phyloP scores from a whole-genome alignment of 2,888 invertebrate species.

The Cephus spinipes region DNA sequence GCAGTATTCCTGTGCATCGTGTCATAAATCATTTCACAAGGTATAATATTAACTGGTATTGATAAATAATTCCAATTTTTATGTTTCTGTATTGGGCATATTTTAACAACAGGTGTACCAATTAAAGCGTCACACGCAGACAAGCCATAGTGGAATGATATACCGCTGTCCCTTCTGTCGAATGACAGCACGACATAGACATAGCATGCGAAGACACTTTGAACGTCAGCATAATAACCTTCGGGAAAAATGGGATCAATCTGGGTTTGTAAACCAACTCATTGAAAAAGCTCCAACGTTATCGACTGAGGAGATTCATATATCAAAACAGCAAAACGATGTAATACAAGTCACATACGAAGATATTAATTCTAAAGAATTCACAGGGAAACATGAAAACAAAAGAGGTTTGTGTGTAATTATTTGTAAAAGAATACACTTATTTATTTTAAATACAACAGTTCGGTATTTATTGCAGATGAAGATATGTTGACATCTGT shows the following conservation, averaged over 20 bases:
- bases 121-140: slow-evolving; percentile 63
- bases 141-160: slow-evolving; percentile 59
- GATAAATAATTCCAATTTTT: not conserved
- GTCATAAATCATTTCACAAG: slow-evolving; percentile 37
- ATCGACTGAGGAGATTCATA: not conserved
- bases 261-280: slow-evolving; percentile 37
- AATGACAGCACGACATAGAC: slow-evolving; percentile 38
- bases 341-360: slow-evolving; percentile 13
- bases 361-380: slow-evolving; percentile 14
- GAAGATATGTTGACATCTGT: slow-evolving; percentile 13
- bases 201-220: slow-evolving; percentile 42
- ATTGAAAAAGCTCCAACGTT: slow-evolving; percentile 28
- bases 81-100: not conserved
- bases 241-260: slow-evolving; percentile 35
- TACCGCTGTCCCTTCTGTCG: slow-evolving; percentile 42
- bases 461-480: not conserved
- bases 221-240: slow-evolving; percentile 36
- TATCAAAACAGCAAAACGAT: slow-evolving; percentile 6
- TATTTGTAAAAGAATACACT: too few relatives aligned
- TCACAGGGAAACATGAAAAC: not conserved
- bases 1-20: slow-evolving; percentile 36
- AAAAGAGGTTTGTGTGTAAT: too few relatives aligned
- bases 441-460: too few relatives aligned
- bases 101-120: slow-evolving; percentile 43
- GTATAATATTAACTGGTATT: slow-evolving; percentile 13